Base-by-base conservation (phyloP, 2,797 vertebrate species). In the Mus minutoides region DNA sequence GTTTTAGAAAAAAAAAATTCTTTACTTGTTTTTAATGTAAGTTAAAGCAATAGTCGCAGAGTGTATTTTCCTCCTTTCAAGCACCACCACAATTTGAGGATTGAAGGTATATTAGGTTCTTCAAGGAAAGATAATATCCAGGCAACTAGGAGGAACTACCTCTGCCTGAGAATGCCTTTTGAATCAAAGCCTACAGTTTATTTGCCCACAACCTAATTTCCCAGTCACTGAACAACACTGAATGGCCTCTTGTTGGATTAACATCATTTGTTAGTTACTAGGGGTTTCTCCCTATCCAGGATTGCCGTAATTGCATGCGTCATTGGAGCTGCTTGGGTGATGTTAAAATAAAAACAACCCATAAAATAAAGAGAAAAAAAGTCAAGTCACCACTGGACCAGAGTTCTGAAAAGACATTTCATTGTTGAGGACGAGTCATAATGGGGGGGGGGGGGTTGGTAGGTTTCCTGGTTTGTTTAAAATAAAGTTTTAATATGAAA, bases 41-140 rank as follows among this genome's bases (percentile, higher is more conserved):
- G 64, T 75, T 73, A 93, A 93, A 96, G 76, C 43, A 85, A 84
- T 34, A 93, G 40, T n/a, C 24, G 76, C 22, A n/a, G 26, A 8
- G 21, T 91, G 40, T 87, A 14, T 79, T 96, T 85, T 88, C 6
- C 19, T 83, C 64, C 31, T 95, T 94, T 93, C 60, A 92, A 91
- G 46, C 49, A 87, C 43, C 10, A 75, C 29, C 43, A 84, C 22
- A 52, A 67, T 86, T 80, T 91, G 52, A 88, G 34, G 43, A 94
- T 80, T 93, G 77, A 88, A 93, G 49, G 17, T 84, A 69, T 73
- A 64, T 22, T 69, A 86, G 75, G 26, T 58, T 88, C 34, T 94
- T 97, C 73, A 94, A 77, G 92, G 56, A 94, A 96, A 95, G 89
- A 90, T 95, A 94, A 88, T 69, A 95, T 94, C 91, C 52, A 96